Conservation (phyloP, 2,113 vertebrate species). For the Corythornis cristatus region DNA sequence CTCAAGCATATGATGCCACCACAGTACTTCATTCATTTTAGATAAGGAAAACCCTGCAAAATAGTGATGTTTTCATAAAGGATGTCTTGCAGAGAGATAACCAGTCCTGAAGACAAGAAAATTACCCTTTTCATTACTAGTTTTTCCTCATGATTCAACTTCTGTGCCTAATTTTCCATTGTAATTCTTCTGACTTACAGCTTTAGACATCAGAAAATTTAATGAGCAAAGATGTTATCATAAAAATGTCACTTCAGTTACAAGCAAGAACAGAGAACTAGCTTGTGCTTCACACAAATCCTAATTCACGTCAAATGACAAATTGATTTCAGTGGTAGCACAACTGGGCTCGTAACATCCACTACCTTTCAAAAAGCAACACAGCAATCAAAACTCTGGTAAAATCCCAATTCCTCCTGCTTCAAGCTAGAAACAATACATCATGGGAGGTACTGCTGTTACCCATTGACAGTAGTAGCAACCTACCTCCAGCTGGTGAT, state of each 20-base stretch:
- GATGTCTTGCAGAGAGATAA: not conserved
- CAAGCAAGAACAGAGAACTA: not conserved
- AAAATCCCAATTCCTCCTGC: not conserved
- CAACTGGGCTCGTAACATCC: not conserved
- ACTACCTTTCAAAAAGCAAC: not conserved
- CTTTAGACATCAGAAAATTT: not conserved
- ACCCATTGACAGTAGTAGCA: not conserved
- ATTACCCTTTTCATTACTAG: not conserved
- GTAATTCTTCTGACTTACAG: not conserved
- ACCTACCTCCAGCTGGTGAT: slow-evolving; percentile 88
- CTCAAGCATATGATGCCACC: not conserved
- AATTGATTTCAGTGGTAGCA: not conserved
- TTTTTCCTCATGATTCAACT: not conserved
- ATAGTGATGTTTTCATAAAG: not conserved
- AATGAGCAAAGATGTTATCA: not conserved
- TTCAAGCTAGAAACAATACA: not conserved
- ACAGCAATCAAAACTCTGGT: not conserved
- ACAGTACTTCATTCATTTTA: not conserved
- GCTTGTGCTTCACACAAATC: not conserved
- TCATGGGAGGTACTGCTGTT: not conserved
- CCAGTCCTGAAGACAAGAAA: not conserved
- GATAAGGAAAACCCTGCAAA: not conserved
- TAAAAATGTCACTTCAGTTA: not conserved
- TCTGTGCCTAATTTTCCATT: not conserved
- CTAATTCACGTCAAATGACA: not conserved